Evolutionary conservation across 2,797 vertebrate genomes (phyloP).

Genomic region (Hozukius guyotensis): DNA sequence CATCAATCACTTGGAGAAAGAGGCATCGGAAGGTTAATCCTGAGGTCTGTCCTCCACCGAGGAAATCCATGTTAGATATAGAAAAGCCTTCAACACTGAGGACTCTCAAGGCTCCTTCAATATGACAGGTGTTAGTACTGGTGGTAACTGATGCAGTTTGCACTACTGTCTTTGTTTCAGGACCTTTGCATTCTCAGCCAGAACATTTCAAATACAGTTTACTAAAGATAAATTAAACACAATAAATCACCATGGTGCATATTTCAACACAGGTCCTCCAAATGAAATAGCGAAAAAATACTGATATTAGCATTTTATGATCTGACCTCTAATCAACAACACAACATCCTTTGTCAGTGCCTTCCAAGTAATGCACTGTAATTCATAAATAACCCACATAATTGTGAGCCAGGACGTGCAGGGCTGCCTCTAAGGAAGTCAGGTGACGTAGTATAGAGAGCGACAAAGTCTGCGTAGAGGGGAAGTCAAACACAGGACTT

Average conservation of each 20-base stretch:
- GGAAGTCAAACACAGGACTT: no score
- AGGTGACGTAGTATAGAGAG: no score
- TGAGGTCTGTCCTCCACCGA: slow-evolving; percentile 3
- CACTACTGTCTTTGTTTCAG: not conserved
- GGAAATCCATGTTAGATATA: slow-evolving; percentile 44
- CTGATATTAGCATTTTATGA: not conserved
- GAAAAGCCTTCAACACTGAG: slow-evolving; percentile 13
- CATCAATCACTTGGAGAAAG: slow-evolving; percentile 37
- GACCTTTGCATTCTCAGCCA: not conserved
- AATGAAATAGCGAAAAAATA: not conserved
- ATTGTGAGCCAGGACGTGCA: not conserved
- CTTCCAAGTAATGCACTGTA: not conserved
- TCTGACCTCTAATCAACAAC: not conserved
- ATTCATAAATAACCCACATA: not conserved
- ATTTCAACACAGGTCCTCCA: not conserved
- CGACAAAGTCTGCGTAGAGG: no score
- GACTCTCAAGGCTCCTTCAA: slow-evolving; percentile 3
- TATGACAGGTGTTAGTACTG: not conserved
- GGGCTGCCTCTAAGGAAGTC: no score
- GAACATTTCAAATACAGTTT: not conserved
- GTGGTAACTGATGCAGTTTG: not conserved
- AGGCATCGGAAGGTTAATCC: slow-evolving; percentile 13
- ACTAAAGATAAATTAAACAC: not conserved
- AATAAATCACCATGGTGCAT: not conserved
- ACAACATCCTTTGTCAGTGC: not conserved